Evolutionary conservation across 2,113 vertebrate genomes (phyloP).

Genomic region (Seriola aureovittata): DNA sequence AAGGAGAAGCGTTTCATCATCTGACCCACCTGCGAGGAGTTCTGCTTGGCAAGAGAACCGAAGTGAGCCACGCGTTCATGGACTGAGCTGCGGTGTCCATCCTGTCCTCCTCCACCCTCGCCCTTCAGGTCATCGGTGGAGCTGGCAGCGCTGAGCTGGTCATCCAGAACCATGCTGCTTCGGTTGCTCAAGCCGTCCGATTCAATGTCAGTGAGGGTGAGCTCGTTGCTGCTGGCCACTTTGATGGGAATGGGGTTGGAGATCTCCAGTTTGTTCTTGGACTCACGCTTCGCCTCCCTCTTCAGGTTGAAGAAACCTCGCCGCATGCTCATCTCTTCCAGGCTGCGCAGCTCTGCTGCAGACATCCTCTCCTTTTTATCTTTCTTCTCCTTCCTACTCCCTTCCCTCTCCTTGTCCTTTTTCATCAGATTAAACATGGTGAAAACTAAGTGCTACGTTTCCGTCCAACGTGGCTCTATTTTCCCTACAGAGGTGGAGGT

Average conservation of each 20-base stretch:
- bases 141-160: slow-evolving; percentile 90
- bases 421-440: slow-evolving; percentile 93
- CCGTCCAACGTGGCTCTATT: slow-evolving; percentile 45
- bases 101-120: slow-evolving; percentile 68
- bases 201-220: slow-evolving; percentile 91
- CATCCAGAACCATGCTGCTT: slow-evolving; percentile 91
- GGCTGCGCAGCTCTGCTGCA: slow-evolving; percentile 91
- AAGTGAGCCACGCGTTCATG: slow-evolving; percentile 92
- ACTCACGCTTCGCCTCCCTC: slow-evolving; percentile 91
- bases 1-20: slow-evolving; percentile 94
- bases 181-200: slow-evolving; percentile 88
- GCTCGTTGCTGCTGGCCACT: slow-evolving; percentile 91
- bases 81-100: slow-evolving; percentile 88
- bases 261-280: slow-evolving; percentile 92
- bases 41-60: slow-evolving; percentile 91
- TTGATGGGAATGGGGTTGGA: slow-evolving; percentile 97
- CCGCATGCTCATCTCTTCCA: slow-evolving; percentile 96
- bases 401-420: slow-evolving; percentile 90
- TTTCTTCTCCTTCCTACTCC: slow-evolving; percentile 92
- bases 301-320: slow-evolving; percentile 96
- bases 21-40: slow-evolving; percentile 89
- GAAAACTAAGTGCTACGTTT: slow-evolving; percentile 18
- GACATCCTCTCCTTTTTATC: slow-evolving; percentile 97
- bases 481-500: slow-evolving; percentile 61
- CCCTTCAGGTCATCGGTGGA: slow-evolving; percentile 91